Evolutionary conservation across 2,888 invertebrate species (phyloP).

Genomic region (Mythimna vitellina): DNA sequence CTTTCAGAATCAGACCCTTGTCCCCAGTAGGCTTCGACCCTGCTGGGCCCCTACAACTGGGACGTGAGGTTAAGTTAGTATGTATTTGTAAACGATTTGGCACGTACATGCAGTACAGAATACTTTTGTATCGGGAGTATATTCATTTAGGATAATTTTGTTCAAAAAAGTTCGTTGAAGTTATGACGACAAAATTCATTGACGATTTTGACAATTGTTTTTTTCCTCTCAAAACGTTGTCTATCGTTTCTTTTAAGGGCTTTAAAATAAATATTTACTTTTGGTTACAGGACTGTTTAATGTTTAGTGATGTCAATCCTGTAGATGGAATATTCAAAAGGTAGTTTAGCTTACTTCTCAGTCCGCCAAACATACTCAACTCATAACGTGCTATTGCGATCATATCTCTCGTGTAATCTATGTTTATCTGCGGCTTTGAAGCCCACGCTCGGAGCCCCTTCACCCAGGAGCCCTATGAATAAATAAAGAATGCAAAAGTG

Average conservation of each 20-base stretch:
- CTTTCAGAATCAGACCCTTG: too few relatives aligned
- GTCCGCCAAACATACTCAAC: constrained; percentile 19
- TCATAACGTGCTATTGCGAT: constrained; percentile 36
- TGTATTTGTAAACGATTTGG: too few relatives aligned
- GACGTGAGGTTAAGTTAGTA: too few relatives aligned
- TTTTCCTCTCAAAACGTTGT: not conserved
- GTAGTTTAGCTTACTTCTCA: not conserved
- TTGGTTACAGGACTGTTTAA: too few relatives aligned
- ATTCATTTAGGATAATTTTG: too few relatives aligned
- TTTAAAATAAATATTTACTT: not conserved
- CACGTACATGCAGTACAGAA: too few relatives aligned
- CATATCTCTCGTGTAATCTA: constrained; percentile 46
- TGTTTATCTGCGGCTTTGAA: constrained; percentile 63
- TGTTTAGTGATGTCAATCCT: too few relatives aligned
- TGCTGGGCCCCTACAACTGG: too few relatives aligned
- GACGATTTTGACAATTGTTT: not conserved
- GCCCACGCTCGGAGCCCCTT: constrained; percentile 42
- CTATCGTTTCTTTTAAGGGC: not conserved
- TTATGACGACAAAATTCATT: not conserved
- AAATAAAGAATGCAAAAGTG: constrained; percentile 72
- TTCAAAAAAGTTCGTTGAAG: too few relatives aligned
- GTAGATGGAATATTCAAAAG: not conserved
- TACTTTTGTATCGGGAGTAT: too few relatives aligned
- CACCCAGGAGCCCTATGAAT: constrained; percentile 65
- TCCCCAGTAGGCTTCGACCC: too few relatives aligned